Base-by-base conservation (phyloP, 2,888 invertebrate species). In the Plebejus anna region DNA sequence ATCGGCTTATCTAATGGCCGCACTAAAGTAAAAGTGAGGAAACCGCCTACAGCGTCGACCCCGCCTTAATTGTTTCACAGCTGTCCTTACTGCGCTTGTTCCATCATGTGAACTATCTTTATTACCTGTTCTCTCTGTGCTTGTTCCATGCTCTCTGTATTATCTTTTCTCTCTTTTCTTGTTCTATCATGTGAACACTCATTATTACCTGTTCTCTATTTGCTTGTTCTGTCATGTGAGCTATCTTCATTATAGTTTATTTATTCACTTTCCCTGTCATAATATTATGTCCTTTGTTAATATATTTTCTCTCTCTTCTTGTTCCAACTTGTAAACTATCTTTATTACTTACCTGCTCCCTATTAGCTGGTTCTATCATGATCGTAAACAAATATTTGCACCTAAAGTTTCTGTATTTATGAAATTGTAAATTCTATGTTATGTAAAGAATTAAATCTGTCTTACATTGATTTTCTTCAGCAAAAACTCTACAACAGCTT, bases 51-150 rank as follows among this genome's bases (percentile, higher is more conserved):
- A 72, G 76, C 22, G 22, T 71, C 57, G 77, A 51, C 71, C 59
- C 75, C 76, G 72, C 76, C 78, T 76, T 79, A 79, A 78, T 78
- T 78, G 77, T 78, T 79, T 79, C 76, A 79, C 77, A 77, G 71
- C 78, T 66, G 47, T 73, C 47, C 32, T 73, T 73, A 73, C 73
- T 55, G 28, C 72, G 42, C 71, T 72, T 72, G 72, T 73, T n/a
- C 7, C 32, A 13, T 13, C 11, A 66, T 13, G 32, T 66, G 66
- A 66, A 66, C 66, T 66, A 11, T 66, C 66, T 66, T 32, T 32
- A 66, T 66, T 13, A 36, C 13, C 66, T 66, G 66, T 66, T 66
- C 66, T 66, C 32, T 66, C 66, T 66, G 4, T 5, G 66, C 32
- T 66, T 13, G 66, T 66, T 28, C 2, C 9, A 9, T 1, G 28